Evolutionary conservation across 2,113 vertebrate species (phyloP).

Genomic region (Uria lomvia): DNA sequence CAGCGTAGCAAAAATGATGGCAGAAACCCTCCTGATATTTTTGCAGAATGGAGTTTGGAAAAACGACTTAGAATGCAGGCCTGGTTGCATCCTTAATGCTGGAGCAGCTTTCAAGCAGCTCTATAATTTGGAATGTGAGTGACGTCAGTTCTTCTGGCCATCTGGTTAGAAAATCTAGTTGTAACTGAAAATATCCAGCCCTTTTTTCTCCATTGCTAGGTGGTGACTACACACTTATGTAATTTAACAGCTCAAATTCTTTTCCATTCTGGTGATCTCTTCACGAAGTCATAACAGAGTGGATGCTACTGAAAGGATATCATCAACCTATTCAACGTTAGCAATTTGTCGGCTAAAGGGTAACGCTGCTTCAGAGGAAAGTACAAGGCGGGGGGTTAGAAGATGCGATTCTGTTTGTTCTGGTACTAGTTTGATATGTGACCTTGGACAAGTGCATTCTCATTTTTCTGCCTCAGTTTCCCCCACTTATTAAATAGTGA

Average conservation of each 20-base stretch:
- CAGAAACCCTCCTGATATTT: background rate
- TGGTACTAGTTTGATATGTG: background rate
- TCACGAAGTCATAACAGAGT: background rate
- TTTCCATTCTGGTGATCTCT: constrained; percentile 64
- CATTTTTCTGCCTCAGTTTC: constrained; percentile 24
- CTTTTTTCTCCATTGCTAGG: constrained; percentile 68
- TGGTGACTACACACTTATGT: constrained; percentile 67
- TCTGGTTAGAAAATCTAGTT: constrained; percentile 68
- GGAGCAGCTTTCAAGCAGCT: constrained; percentile 60
- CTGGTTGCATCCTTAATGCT: constrained; percentile 47
- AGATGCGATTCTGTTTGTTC: background rate
- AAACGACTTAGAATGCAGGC: constrained; percentile 8
- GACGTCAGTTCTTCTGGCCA: constrained; percentile 69
- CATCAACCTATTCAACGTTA: background rate
- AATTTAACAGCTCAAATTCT: constrained; percentile 66
- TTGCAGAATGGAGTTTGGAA: constrained; percentile 10
- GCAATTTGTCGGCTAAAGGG: background rate
- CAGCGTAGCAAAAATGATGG: background rate
- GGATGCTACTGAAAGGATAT: background rate
- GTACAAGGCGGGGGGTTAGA: background rate
- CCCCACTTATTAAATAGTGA: background rate
- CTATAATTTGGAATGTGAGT: constrained; percentile 69
- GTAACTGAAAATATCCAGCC: constrained; percentile 68
- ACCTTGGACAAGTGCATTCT: background rate
- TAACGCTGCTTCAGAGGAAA: background rate